A percentile compares a stretch with the other conserved stretches of the same genome.
Conservation (phyloP, 2,113 vertebrate species). For the Syrrhaptes paradoxus region DNA sequence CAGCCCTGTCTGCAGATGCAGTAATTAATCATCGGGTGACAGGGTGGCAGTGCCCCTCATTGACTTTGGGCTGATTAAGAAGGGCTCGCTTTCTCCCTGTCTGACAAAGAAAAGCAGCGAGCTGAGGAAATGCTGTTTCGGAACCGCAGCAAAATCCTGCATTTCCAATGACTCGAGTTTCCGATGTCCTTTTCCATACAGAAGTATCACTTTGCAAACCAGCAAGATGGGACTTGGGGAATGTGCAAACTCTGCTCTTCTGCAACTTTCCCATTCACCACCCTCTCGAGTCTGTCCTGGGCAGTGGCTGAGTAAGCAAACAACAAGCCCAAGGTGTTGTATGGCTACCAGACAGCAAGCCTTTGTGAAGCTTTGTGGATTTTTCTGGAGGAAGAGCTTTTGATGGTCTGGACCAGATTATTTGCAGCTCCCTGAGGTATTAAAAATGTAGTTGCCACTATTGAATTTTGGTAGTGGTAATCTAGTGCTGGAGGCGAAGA, state of each 20-base stretch:
- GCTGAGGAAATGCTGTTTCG: neutral
- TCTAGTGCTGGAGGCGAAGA: conserved; percentile 20
- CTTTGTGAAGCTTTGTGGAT: neutral
- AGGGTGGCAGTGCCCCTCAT: conserved; percentile 20
- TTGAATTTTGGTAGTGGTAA: conserved; percentile 1
- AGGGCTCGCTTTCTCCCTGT: neutral
- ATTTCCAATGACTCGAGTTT: neutral
- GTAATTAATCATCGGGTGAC: conserved; percentile 51
- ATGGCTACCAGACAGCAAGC: neutral
- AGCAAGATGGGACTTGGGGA: neutral
- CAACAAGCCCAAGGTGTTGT: neutral
- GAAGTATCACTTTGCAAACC: neutral
- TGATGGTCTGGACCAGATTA: neutral
- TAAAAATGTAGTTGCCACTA: conserved; percentile 40
- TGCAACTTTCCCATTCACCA: neutral
- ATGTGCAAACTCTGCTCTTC: neutral
- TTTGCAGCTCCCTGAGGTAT: neutral
- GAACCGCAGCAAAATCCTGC: neutral
- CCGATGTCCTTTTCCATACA: neutral
- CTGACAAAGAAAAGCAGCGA: conserved; percentile 5
- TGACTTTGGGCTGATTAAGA: conserved; percentile 20
- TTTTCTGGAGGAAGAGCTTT: neutral
- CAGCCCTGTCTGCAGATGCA: conserved; percentile 37
- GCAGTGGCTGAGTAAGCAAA: neutral
- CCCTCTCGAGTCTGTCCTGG: neutral